A percentile compares a stretch with the other conserved stretches of the same genome.
These are phyloP conservation scores for Pissodes strobi DNA, from an alignment of 1,140 invertebrate species.

Conservation along the genomic window DNA sequence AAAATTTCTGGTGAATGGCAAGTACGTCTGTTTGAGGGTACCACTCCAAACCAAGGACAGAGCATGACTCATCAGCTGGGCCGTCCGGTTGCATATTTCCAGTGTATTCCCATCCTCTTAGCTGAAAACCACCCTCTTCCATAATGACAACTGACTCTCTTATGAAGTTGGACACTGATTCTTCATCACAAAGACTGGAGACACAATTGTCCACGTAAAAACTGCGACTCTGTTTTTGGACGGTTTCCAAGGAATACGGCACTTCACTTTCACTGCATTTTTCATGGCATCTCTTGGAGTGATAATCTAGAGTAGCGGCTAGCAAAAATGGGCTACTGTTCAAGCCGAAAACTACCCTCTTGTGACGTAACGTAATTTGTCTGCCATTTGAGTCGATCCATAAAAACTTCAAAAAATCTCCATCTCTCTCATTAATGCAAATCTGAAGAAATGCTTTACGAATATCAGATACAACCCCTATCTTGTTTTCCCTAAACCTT, in stretches of 20 bases:
- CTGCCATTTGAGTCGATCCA: slow-evolving; percentile 41
- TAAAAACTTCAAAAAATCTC: slow-evolving; percentile 52
- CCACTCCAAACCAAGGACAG: slow-evolving; percentile 14
- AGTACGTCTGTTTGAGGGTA: slow-evolving; percentile 1
- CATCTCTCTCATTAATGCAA: slow-evolving; percentile 38
- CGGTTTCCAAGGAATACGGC: slow-evolving; percentile 5
- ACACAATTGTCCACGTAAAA: slow-evolving; percentile 40
- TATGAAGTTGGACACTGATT: slow-evolving; percentile 34
- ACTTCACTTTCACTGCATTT: neutral
- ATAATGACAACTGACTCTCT: slow-evolving; percentile 30
- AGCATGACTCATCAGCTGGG: neutral
- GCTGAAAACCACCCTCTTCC: slow-evolving; percentile 37
- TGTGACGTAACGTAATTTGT: slow-evolving; percentile 28
- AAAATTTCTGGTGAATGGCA: neutral
- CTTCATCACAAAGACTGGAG: slow-evolving; percentile 15
- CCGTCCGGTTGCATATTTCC: neutral
- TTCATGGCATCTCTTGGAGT: slow-evolving; percentile 4
- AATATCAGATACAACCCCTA: slow-evolving; percentile 55
- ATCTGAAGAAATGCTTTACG: slow-evolving; percentile 56
- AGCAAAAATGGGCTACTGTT: slow-evolving; percentile 52
- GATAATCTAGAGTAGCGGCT: slow-evolving; percentile 42
- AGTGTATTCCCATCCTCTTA: slow-evolving; percentile 40
- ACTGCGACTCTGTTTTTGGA: slow-evolving; percentile 12
- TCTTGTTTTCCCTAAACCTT: slow-evolving; percentile 50
- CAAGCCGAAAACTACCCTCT: slow-evolving; percentile 48